Conservation (phyloP, 2,797 vertebrate species). For the Odontamblyopus lacepedii region DNA sequence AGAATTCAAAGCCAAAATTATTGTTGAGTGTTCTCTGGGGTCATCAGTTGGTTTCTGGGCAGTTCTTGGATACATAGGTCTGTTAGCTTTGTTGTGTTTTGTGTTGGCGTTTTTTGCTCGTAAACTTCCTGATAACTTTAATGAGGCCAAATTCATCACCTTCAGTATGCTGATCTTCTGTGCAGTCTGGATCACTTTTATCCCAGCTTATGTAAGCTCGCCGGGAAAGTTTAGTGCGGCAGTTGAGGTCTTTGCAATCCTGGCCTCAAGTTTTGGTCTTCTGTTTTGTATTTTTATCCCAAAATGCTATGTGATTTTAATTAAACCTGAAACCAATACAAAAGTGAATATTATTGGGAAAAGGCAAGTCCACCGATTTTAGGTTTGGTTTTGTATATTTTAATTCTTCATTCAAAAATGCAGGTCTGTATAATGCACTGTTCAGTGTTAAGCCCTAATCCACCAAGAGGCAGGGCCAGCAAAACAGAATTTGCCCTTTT, state of each 20-base stretch:
- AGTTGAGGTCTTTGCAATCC: slow-evolving; percentile 77
- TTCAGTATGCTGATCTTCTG: slow-evolving; percentile 82
- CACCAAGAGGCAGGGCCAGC: too few species aligned
- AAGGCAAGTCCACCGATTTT: slow-evolving; percentile 21
- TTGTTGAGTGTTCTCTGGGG: slow-evolving; percentile 68
- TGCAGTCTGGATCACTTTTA: slow-evolving; percentile 78
- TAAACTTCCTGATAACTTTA: slow-evolving; percentile 77
- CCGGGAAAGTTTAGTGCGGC: slow-evolving; percentile 79
- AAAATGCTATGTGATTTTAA: slow-evolving; percentile 75
- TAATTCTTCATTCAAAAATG: too few species aligned
- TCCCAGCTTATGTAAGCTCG: slow-evolving; percentile 79
- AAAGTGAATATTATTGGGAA: slow-evolving; percentile 54
- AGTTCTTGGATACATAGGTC: slow-evolving; percentile 73
- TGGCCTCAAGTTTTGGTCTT: slow-evolving; percentile 72
- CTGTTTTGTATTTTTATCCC: slow-evolving; percentile 76
- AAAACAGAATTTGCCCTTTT: too few species aligned
- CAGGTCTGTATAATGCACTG: too few species aligned
- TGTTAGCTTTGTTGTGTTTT: slow-evolving; percentile 74
- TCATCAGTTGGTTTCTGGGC: slow-evolving; percentile 72
- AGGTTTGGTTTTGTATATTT: neutral
- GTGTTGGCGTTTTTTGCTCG: slow-evolving; percentile 73
- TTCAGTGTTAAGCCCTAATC: too few species aligned
- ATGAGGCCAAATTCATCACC: slow-evolving; percentile 77
- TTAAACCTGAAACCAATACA: slow-evolving; percentile 63
- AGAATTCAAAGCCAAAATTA: slow-evolving; percentile 64